Conservation (phyloP, 2,113 vertebrate species). For the Gymnorhina tibicen region DNA sequence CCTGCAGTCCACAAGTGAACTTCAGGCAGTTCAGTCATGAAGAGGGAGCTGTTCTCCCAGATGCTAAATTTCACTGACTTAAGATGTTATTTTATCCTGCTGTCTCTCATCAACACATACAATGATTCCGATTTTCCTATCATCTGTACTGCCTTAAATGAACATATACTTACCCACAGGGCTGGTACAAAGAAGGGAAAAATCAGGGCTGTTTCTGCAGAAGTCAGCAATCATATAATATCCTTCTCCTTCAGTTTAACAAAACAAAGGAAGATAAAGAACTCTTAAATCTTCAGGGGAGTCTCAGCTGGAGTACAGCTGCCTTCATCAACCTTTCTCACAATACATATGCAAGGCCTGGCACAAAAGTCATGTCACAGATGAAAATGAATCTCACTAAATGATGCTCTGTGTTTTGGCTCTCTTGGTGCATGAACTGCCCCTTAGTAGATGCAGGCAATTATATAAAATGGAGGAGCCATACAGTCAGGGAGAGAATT, state of each 20-base stretch:
- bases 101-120: neutral
- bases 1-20: conserved; percentile 19
- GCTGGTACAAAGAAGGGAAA: neutral
- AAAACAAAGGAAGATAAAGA: neutral
- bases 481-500: neutral
- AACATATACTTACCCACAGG: neutral
- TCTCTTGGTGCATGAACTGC: neutral
- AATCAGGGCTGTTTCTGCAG: neutral
- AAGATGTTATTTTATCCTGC: neutral
- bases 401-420: neutral
- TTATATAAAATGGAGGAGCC: neutral
- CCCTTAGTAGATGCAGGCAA: neutral
- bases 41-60: neutral
- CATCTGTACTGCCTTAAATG: neutral
- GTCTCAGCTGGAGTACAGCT: conserved; percentile 18
- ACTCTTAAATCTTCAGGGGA: neutral
- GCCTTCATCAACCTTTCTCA: conserved; percentile 1
- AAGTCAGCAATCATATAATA: neutral
- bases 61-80: conserved; percentile 21
- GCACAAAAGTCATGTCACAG: neutral
- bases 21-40: conserved; percentile 7
- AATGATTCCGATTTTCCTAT: neutral
- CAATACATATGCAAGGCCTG: neutral
- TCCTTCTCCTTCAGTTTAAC: neutral
- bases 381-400: neutral